phyloP scores from a whole-genome alignment of 1,140 invertebrate species.

The Triops longicaudatus region DNA sequence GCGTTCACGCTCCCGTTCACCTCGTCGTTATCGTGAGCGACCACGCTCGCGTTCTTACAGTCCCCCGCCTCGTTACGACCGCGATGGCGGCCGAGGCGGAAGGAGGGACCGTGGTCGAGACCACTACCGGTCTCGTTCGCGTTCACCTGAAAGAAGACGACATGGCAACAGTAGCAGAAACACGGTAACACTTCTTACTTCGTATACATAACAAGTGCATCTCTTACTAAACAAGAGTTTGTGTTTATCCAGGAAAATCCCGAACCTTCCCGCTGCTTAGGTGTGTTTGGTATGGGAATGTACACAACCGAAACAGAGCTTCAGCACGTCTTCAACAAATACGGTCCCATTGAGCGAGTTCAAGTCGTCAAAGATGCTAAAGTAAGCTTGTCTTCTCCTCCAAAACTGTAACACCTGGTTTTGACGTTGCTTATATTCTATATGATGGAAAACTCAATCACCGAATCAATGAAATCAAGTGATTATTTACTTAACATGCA shows the following conservation, averaged over 20 bases:
- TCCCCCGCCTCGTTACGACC: neutral
- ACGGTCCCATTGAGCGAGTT: slow-evolving; percentile 84
- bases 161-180: neutral
- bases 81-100: slow-evolving; percentile 18
- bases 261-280: slow-evolving; percentile 76
- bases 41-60: slow-evolving; percentile 21
- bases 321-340: slow-evolving; percentile 87
- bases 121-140: slow-evolving; percentile 16
- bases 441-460: slow-evolving; percentile 29
- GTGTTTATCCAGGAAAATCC: slow-evolving; percentile 61
- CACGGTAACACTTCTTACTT: slow-evolving; percentile 19
- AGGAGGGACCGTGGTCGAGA: slow-evolving; percentile 17
- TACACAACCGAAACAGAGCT: slow-evolving; percentile 87
- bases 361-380: slow-evolving; percentile 93
- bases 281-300: slow-evolving; percentile 88
- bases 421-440: slow-evolving; percentile 20
- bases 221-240: slow-evolving; percentile 16
- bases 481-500: slow-evolving; percentile 17
- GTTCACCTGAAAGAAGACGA: slow-evolving; percentile 7
- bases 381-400: slow-evolving; percentile 56
- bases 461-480: slow-evolving; percentile 24
- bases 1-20: slow-evolving; percentile 15
- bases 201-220: slow-evolving; percentile 7
- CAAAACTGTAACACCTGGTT: neutral
- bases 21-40: slow-evolving; percentile 9